A percentile compares a stretch with the other conserved stretches of the same genome.
These are phyloP conservation scores for Thereva unica DNA, from an alignment of 2,888 invertebrate genomes.

Conservation along the genomic window DNA sequence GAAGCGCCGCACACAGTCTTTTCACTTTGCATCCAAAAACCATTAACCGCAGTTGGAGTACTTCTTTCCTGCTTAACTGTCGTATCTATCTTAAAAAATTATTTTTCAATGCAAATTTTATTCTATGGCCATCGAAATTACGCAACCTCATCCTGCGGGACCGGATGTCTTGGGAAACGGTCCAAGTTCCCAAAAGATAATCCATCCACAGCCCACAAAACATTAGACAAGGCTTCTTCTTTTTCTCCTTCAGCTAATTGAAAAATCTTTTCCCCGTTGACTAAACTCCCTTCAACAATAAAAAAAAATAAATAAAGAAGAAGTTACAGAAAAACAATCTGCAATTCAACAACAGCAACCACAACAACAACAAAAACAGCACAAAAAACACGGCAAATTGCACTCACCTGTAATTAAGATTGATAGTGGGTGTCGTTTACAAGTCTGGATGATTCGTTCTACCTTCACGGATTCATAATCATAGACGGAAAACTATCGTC, in stretches of 20 bases:
- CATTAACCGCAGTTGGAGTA: constrained; percentile 21
- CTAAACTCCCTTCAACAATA: no score
- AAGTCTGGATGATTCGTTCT: constrained; percentile 4
- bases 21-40: constrained; percentile 19
- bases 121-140: constrained; percentile 14
- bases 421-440: constrained; percentile 7
- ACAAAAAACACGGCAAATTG: constrained; percentile 5
- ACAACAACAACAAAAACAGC: constrained; percentile 1
- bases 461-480: constrained; percentile 13
- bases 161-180: background rate
- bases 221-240: no score
- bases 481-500: background rate
- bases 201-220: no score
- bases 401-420: constrained; percentile 25
- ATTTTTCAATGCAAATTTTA: constrained; percentile 25
- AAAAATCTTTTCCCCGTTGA: no score
- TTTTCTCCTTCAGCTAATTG: no score
- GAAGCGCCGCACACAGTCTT: constrained; percentile 8
- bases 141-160: background rate
- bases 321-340: no score
- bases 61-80: background rate
- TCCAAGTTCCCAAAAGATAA: no score
- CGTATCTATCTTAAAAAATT: constrained; percentile 6
- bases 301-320: no score
- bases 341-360: no score